Conservation (phyloP, 2,888 invertebrate species). For the Drosophila helvetica region DNA sequence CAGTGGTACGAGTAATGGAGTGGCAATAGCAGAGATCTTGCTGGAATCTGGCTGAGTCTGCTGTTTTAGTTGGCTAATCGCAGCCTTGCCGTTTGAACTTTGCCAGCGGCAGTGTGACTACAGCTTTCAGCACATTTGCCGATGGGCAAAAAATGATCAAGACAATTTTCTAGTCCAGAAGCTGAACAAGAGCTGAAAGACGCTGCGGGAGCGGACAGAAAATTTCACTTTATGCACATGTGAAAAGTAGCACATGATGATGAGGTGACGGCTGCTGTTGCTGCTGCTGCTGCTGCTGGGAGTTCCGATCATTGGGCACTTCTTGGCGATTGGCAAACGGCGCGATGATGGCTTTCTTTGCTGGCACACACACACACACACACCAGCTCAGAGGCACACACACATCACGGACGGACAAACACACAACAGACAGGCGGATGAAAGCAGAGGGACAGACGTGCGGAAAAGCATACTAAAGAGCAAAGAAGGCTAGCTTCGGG, state of each 20-base stretch:
- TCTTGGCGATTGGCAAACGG: constrained; percentile 68
- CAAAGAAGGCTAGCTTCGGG: neutral
- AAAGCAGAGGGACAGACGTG: constrained; percentile 45
- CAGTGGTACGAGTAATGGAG: constrained; percentile 10
- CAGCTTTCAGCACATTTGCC: constrained; percentile 31
- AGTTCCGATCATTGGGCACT: constrained; percentile 74
- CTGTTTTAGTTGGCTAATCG: constrained; percentile 20
- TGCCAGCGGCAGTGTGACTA: constrained; percentile 30
- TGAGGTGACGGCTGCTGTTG: constrained; percentile 54
- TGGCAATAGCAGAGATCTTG: constrained; percentile 27
- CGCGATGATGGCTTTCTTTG: constrained; percentile 67
- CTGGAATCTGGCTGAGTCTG: constrained; percentile 22
- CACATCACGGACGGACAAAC: constrained; percentile 37
- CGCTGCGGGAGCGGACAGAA: constrained; percentile 42
- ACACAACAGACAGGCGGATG: constrained; percentile 19
- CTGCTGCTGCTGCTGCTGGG: constrained; percentile 33
- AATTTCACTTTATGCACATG: constrained; percentile 75
- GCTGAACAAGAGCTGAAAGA: constrained; percentile 50
- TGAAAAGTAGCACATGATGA: constrained; percentile 78
- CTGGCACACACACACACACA: constrained; percentile 45
- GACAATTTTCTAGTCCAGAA: constrained; percentile 28
- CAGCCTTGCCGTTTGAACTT: constrained; percentile 44
- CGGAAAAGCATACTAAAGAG: neutral
- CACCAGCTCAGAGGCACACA: constrained; percentile 15
- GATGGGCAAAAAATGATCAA: constrained; percentile 25